Evolutionary conservation across 1,140 invertebrate species (phyloP), one percentile per base, ranked within the genome.

Genomic region (Bombus superbus): DNA sequence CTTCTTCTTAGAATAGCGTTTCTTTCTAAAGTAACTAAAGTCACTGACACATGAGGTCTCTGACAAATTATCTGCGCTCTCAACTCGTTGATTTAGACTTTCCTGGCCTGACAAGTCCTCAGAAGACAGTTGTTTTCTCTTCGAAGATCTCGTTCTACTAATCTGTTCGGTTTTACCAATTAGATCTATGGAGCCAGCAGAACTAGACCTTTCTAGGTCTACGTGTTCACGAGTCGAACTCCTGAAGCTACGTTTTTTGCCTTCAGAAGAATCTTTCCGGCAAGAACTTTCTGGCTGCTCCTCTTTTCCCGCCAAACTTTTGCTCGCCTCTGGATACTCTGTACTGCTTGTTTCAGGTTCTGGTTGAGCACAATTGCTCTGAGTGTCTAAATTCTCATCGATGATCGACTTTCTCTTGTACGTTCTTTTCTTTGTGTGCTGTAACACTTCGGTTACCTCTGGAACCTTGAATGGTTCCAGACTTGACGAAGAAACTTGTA

Each of bases 381-480:
- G 87, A 10, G 71, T 38, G 40, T 91, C 74, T 25, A 86, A 47
- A 13, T 89, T 87, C 28, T 88, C 89, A 2, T 92, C 89, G 1
- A 74, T 69, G 0, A 86, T 64, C 9, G 90, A 92, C 64, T 86
- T 93, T 40, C 89, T 93, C 53, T 90, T 94, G 0, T 71, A 69
- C 0, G 40, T 76, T 8, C 92, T 82, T 84, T 93, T 93, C 68
- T 90, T 91, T 10, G 81, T 83, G 71, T 72, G 64, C 57, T 90
- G 87, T 6, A 72, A 1, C 13, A 88, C 15, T 38, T 91, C 82
- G 8, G 81, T 88, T 3, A 82, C 73, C 68, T 91, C 85, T 1
- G 92, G 91, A 38, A 92, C 28, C 62, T 92, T 92, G 22, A 92
- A 92, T 0, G 69, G 80, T 0, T 90, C 89, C 25, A 72, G 40